These are phyloP conservation scores for Sphaeridia pumilis DNA, from an alignment of 2,888 invertebrate genomes.

Conservation along the genomic window DNA sequence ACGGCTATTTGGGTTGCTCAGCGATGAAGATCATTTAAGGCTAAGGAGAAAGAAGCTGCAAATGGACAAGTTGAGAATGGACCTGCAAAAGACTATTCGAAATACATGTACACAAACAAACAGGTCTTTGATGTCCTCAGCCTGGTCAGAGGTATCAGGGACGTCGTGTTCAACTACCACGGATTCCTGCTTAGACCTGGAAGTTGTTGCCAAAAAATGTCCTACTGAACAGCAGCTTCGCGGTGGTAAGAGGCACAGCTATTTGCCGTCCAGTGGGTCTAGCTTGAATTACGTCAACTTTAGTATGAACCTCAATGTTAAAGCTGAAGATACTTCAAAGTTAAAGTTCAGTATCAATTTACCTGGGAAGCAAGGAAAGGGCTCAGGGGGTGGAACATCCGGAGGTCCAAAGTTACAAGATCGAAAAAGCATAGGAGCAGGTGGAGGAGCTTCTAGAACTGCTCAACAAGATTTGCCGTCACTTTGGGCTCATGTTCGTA, in stretches of 20 bases:
- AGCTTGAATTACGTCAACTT: constrained; percentile 12
- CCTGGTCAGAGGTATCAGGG: constrained; percentile 11
- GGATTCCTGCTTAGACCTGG: constrained; percentile 27
- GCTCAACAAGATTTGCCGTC: constrained; percentile 5
- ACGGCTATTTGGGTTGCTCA: not conserved
- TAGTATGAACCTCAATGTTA: constrained; percentile 12
- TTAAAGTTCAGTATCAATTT: constrained; percentile 10
- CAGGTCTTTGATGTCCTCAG: constrained; percentile 9
- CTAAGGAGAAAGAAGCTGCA: constrained; percentile 2
- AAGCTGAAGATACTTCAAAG: constrained; percentile 10
- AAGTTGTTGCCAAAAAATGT: constrained; percentile 29
- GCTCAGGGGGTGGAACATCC: not conserved
- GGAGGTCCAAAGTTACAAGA: not conserved
- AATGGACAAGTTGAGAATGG: constrained; percentile 9
- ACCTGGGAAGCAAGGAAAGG: too few relatives aligned
- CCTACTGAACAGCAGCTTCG: not conserved
- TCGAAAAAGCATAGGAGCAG: not conserved
- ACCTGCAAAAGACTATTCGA: constrained; percentile 8
- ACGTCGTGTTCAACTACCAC: constrained; percentile 5
- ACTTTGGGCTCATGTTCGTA: constrained; percentile 11
- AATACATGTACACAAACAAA: constrained; percentile 16
- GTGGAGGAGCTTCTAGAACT: too few relatives aligned
- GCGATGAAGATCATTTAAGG: constrained; percentile 6
- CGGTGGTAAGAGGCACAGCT: constrained; percentile 1
- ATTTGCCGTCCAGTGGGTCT: constrained; percentile 11